Base-by-base conservation (phyloP, 2,888 invertebrate genomes). In the Thereva nobilitata region DNA sequence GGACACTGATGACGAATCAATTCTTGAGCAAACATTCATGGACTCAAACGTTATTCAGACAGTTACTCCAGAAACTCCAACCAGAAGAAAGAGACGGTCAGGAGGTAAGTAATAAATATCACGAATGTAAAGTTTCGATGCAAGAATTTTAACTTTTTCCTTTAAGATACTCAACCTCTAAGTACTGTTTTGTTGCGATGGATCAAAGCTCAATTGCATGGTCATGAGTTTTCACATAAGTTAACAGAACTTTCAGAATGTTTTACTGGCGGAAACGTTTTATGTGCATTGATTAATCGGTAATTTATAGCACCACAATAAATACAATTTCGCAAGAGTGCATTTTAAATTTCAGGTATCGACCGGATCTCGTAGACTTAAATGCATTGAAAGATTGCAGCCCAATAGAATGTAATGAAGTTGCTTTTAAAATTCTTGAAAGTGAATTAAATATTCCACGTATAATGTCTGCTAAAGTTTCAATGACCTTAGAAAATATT, bases 351-450 rank as follows among this genome's bases (percentile, higher is more conserved):
- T 87, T 87, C 75, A 89, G 92, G 71, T 97, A 96, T 83, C 86
- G 96, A 68, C 97, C 97, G 3, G 94, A 96, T 82, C 84, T 97
- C 74, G 84, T 96, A 72, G 92, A 95, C 72, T 87, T 88, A 75
- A 84, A 85, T 74, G 82, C 86, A 61, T 82, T 92, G 55, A 84
- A 86, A 74, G 84, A 86, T 65, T 85, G 86, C 72, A 88, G 88
- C 70, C 80, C 86, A 4, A 84, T 84, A 41, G 85, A 86, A 72
- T 89, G 91, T 75, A 91, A 93, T 77, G 89, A 92, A 74, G 79
- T 89, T 68, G 93, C 93, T n/a, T 95, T 95, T 79, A 89, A 91
- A 75, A 86, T 92, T 64, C 84, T 96, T 55, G 92, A 95, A 72
- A 87, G 88, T 69, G 94, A 96, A 80, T 84, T 95, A 72, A 92